Evolutionary conservation across 2,888 invertebrate species (phyloP), one percentile per base, ranked within the genome.

Genomic region (Hemithea aestivaria): DNA sequence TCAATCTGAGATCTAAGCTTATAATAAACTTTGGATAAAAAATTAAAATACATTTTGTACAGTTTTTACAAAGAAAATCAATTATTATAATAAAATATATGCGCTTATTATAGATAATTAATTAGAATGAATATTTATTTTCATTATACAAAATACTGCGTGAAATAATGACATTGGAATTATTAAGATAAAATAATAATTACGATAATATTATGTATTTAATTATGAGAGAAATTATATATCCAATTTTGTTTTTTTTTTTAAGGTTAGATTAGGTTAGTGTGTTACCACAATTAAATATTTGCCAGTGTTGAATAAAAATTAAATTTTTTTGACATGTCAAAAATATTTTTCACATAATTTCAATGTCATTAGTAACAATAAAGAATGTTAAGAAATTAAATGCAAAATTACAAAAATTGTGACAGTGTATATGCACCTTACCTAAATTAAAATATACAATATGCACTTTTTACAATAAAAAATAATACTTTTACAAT

Each of bases 1-100:
- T 78, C 72, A 74, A 54, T 73, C 68, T 85, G 87, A 87, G 87
- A 85, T 87, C 87, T 85, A 81, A 77, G 62, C 84, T 85, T 85
- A 84, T 62, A 78, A 77, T 80, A 81, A 84, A 83, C 85, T 87
- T 87, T 85, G 87, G 85, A 85, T 83, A 63, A 76, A 74, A 73
- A 78, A 78, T 80, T 74, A 81, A 46, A 48, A 45, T 48, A 40
- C 45, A 27, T 44, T 53, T 82, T 85, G 75, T 84, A 84, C 84
- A 84, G 83, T 84, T 40, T 85, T 72, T 84, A 84, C 83, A 84
- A 76, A 73, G 65, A 74, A 77, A 75, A 62, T 52, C 53, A 46
- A 55, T 58, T 61, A 62, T 61, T 56, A 66, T 61, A 58, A 33
- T n/a, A n/a, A 20, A 24, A 26, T 23, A 23, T 7, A 32, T 23